phyloP scores from a whole-genome alignment of 2,888 invertebrate species.

The Aphodius sticticus region DNA sequence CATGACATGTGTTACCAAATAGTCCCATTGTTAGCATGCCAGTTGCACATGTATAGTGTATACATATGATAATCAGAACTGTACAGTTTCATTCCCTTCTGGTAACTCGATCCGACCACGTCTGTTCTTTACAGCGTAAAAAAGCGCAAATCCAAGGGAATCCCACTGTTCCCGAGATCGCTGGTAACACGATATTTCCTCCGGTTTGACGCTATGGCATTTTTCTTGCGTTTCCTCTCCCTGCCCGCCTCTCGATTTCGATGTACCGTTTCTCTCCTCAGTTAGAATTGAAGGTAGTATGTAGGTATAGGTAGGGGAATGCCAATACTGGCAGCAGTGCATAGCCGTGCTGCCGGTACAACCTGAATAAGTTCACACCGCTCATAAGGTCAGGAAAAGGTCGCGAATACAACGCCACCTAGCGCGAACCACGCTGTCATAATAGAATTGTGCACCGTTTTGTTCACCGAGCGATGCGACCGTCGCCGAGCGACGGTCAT shows the following conservation, averaged over 20 bases:
- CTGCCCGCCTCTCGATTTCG: neutral
- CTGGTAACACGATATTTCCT: neutral
- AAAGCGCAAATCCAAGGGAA: neutral
- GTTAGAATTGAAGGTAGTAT: neutral
- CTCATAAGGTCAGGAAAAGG: constrained; percentile 20
- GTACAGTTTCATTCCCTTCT: neutral
- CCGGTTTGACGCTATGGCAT: neutral
- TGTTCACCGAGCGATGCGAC: neutral
- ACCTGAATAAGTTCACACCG: constrained; percentile 8
- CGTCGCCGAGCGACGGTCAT: neutral
- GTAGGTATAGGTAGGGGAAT: neutral
- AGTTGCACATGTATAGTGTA: neutral
- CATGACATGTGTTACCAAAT: constrained; percentile 4
- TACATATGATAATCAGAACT: neutral
- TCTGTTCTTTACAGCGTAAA: neutral
- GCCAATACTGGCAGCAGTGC: constrained; percentile 11
- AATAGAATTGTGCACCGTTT: neutral
- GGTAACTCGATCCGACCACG: neutral
- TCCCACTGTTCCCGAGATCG: neutral
- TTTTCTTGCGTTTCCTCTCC: neutral
- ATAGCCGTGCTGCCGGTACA: neutral
- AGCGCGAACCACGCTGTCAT: constrained; percentile 11
- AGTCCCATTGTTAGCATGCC: neutral
- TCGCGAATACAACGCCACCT: constrained; percentile 20
- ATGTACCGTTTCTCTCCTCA: neutral